Percentiles rank a stretch among this genome's conserved stretches.
Conservation (phyloP, 2,113 vertebrate genomes). For the Ameiurus melas region DNA sequence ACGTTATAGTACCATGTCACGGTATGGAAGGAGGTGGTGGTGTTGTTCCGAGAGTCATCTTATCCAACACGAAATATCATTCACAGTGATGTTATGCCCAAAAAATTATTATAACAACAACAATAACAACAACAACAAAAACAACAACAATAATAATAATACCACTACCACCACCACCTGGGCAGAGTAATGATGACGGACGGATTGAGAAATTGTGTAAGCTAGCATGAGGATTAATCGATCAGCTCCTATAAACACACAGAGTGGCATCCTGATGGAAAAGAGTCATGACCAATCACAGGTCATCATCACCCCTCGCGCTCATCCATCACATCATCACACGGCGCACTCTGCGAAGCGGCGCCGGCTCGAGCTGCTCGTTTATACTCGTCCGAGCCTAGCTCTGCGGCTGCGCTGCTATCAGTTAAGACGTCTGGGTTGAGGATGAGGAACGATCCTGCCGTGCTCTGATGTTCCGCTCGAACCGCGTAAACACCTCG, state of each 20-base stretch:
- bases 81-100: not conserved
- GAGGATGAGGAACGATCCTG: not conserved
- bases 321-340: constrained; percentile 56
- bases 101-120: not conserved
- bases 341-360: not conserved
- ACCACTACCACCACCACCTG: not conserved
- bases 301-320: constrained; percentile 38
- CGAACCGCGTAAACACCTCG: not conserved
- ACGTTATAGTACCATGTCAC: not conserved
- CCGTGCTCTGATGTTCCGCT: not conserved
- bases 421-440: too few relatives aligned
- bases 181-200: constrained; percentile 15
- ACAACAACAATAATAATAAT: not conserved
- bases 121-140: too few relatives aligned
- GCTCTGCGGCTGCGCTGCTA: not conserved
- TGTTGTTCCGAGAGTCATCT: not conserved
- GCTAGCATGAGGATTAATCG: constrained; percentile 23
- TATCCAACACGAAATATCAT: not conserved
- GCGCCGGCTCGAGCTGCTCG: not conserved
- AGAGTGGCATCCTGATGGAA: constrained; percentile 26
- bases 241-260: constrained; percentile 23
- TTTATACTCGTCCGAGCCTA: not conserved
- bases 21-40: not conserved
- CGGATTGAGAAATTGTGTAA: not conserved
- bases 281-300: constrained; percentile 61